These are phyloP conservation scores for Siniperca scherzeri DNA, from an alignment of 2,797 vertebrate species.

Conservation along the genomic window DNA sequence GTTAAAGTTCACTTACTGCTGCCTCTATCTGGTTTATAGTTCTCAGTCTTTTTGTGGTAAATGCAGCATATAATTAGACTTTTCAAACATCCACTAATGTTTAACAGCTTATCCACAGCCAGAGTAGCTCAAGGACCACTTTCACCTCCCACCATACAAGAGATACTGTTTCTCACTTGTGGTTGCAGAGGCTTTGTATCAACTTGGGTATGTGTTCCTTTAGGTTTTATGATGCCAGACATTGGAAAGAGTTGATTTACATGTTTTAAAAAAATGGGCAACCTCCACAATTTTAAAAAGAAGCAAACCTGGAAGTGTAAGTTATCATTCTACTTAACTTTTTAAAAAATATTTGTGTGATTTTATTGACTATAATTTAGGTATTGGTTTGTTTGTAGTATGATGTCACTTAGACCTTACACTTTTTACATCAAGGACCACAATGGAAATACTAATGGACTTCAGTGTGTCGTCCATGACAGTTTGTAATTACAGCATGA, in stretches of 20 bases:
- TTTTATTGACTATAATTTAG: background rate
- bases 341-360: background rate
- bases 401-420: background rate
- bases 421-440: background rate
- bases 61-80: slow-evolving; percentile 17
- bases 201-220: background rate
- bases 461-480: background rate
- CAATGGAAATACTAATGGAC: background rate
- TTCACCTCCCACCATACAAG: slow-evolving; percentile 12
- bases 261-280: background rate
- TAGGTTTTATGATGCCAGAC: background rate
- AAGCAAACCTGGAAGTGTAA: background rate
- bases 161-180: slow-evolving; percentile 7
- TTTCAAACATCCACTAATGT: slow-evolving; percentile 22
- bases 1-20: slow-evolving; percentile 19
- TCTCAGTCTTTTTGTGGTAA: background rate
- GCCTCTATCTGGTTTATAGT: slow-evolving; percentile 18
- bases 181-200: background rate
- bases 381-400: background rate
- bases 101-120: slow-evolving; percentile 16
- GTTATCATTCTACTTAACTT: background rate
- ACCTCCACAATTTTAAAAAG: background rate
- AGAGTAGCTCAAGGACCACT: background rate
- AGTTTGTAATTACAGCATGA: background rate
- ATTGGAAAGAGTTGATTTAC: background rate